These are phyloP conservation scores for Acromyrmex echinatior DNA, from an alignment of 1,140 invertebrate genomes.

Conservation along the genomic window DNA sequence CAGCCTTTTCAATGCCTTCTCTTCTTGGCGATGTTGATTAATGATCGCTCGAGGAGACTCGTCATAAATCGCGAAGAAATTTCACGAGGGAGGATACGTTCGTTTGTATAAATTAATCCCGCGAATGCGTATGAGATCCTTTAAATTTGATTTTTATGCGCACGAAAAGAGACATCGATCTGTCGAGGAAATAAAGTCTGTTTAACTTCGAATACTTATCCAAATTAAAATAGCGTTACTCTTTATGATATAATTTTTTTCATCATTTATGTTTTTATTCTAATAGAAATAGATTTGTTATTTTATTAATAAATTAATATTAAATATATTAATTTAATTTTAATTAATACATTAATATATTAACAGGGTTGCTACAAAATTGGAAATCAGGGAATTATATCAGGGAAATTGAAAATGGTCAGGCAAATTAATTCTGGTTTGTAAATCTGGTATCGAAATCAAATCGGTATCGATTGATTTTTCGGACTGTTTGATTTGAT, in stretches of 20 bases:
- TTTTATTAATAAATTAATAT: neutral
- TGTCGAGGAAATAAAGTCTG: slow-evolving; percentile 4
- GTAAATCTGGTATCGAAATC: too few species aligned
- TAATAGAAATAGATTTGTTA: too few species aligned
- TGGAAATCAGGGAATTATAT: too few species aligned
- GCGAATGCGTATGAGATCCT: neutral
- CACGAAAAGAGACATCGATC: neutral
- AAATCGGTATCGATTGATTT: too few species aligned
- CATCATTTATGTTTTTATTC: too few species aligned
- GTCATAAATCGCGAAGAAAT: slow-evolving; percentile 69
- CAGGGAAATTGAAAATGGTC: too few species aligned
- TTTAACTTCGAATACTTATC: neutral
- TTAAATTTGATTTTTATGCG: neutral
- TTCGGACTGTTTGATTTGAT: too few species aligned
- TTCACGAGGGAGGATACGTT: slow-evolving; percentile 29
- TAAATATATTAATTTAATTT: neutral
- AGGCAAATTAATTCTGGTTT: too few species aligned
- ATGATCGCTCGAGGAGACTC: slow-evolving; percentile 67
- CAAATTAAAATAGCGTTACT: neutral
- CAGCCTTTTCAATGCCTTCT: slow-evolving; percentile 40
- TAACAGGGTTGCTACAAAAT: too few species aligned
- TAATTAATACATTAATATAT: too few species aligned
- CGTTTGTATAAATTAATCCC: slow-evolving; percentile 60
- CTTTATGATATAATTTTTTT: neutral
- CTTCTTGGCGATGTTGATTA: slow-evolving; percentile 66